Conservation (phyloP, 2,797 vertebrate genomes). For the Rhinoraja longicauda region DNA sequence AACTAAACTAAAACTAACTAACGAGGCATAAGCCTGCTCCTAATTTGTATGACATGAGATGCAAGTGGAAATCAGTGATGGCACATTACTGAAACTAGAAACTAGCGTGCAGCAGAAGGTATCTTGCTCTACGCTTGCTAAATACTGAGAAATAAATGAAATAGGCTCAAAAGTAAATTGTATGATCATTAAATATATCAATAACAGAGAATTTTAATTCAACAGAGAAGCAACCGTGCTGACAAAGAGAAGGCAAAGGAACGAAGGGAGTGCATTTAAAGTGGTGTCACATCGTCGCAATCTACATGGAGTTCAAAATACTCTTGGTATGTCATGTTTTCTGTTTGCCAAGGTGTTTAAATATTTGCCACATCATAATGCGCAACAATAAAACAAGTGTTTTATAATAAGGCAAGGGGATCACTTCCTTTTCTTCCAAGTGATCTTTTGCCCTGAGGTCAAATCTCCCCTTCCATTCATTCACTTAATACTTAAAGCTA, state of each 20-base stretch:
- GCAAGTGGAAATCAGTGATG: neutral
- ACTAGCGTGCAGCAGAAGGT: neutral
- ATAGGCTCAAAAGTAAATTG: neutral
- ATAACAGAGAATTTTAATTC: constrained; percentile 44
- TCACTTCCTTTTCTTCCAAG: neutral
- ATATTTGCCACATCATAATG: neutral
- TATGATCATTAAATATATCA: neutral
- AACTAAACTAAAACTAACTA: no score
- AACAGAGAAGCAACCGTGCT: constrained; percentile 73
- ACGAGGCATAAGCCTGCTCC: no score
- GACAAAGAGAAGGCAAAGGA: constrained; percentile 69
- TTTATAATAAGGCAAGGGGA: neutral
- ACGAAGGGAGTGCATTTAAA: constrained; percentile 86
- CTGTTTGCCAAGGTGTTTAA: neutral
- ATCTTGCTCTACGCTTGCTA: neutral
- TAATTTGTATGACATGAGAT: no score
- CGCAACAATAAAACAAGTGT: neutral
- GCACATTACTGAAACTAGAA: neutral
- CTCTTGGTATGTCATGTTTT: constrained; percentile 66
- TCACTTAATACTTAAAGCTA: neutral
- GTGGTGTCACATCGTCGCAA: constrained; percentile 81
- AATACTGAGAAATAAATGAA: neutral
- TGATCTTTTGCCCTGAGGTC: neutral
- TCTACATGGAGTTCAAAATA: constrained; percentile 65
- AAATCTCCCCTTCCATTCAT: no score